Conservation (phyloP, 53 echinoderm and acorn worm genomes). For the Pentamera pediparva region DNA sequence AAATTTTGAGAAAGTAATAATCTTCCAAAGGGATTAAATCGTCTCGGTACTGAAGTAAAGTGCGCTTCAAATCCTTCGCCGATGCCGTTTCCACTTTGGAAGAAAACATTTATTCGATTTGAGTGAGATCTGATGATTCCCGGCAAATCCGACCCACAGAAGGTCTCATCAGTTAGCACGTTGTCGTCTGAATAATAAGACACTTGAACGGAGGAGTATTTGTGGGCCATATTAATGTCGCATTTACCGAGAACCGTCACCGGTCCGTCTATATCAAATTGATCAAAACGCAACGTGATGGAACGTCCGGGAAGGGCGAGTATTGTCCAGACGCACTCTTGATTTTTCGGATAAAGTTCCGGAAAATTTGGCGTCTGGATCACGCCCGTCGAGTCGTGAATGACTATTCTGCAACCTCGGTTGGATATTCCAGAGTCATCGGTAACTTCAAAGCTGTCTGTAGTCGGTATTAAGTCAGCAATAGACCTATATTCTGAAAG, state of each 20-base stretch:
- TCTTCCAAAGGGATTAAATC: not conserved
- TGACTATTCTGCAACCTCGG: not conserved
- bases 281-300: not conserved
- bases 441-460: not conserved
- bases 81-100: constrained; percentile 23
- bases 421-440: not conserved
- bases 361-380: constrained; percentile 29
- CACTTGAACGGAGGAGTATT: constrained; percentile 19
- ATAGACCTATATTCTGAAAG: not conserved
- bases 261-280: constrained; percentile 12
- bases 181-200: constrained; percentile 6
- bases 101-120: constrained; percentile 6
- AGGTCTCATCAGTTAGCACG: constrained; percentile 7
- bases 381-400: constrained; percentile 11
- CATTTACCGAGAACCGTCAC: constrained; percentile 13
- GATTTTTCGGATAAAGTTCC: not conserved
- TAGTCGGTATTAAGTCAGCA: not conserved
- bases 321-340: constrained; percentile 18
- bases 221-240: constrained; percentile 12
- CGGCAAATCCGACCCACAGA: constrained; percentile 4
- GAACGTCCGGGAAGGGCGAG: constrained; percentile 1
- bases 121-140: not conserved
- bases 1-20: too few species aligned
- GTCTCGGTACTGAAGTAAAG: not conserved
- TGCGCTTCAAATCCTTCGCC: not conserved